Evolutionary conservation across 2,888 invertebrate species (phyloP), one percentile per base, ranked within the genome.

Genomic region (Acronicta leporina): DNA sequence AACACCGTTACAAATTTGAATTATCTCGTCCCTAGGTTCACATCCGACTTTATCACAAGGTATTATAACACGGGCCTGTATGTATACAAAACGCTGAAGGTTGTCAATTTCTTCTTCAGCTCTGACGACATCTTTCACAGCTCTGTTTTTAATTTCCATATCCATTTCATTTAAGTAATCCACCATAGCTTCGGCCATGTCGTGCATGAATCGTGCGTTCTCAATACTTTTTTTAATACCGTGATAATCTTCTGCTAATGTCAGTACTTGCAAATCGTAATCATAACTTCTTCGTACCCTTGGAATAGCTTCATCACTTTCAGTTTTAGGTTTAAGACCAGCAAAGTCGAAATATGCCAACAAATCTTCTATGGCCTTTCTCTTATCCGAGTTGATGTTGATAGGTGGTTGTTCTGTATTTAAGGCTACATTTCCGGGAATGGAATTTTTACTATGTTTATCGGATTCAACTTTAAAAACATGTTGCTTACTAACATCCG

Each of bases 1-100:
- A 57, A 95, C 87, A 15, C 95, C 91, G 75, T 95, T 95, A 79
- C 96, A 96, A 54, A 95, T 92, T 84, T 95, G 95, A 10, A 83
- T 84, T 9, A 86, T 72, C 41, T 81, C 76, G 27, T 90, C 87
- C 47, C 83, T 84, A 16, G 79, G 68, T 63, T 90, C 87, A 67
- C 92, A 91, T 40, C 80, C 69, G 41, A 70, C 68, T 71, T 81
- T 84, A 47, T 86, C 82, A 63, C 91, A 91, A 2, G 90, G 88
- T 70, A 87, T 83, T 7, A 73, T 71, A 38, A 91, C 82, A 54
- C 81, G 83, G 27, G 81, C 86, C 80, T 91, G 89, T 48, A 92
- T 75, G 59, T 92, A 92, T 56, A 86, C 78, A 63, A 85, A 91
- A 59, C 80, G 83, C 57, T 85, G 83, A 48, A 77, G 72, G 63